Percentiles rank a stretch among this genome's conserved stretches.
Conservation (phyloP, 2,113 vertebrate genomes). For the Buteo buteo region DNA sequence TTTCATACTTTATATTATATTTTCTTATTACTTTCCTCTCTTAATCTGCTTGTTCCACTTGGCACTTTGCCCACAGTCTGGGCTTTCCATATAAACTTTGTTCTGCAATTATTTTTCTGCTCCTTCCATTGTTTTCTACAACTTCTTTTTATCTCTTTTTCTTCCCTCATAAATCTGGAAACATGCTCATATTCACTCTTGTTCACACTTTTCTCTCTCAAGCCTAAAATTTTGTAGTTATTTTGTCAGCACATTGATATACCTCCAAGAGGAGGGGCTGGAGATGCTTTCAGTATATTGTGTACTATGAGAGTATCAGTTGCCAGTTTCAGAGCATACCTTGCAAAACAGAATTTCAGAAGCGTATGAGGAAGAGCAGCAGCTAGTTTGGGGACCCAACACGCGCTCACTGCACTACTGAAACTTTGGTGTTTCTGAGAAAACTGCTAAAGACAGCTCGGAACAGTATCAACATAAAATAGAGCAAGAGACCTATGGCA, state of each 20-base stretch:
- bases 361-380: not conserved
- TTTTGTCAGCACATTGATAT: not conserved
- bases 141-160: not conserved
- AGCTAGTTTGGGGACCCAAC: not conserved
- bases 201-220: rapidly evolving
- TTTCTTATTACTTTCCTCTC: not conserved
- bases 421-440: not conserved
- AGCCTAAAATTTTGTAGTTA: not conserved
- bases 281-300: rapidly evolving
- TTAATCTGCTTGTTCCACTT: not conserved
- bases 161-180: not conserved
- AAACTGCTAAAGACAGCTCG: not conserved
- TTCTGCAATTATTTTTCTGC: not conserved
- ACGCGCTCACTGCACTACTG: not conserved
- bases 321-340: not conserved
- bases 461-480: not conserved
- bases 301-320: not conserved
- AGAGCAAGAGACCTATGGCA: not conserved
- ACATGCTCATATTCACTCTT: not conserved
- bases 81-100: not conserved
- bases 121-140: not conserved
- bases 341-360: not conserved
- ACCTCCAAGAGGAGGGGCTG: not conserved
- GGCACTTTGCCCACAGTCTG: not conserved
- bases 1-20: not conserved